Evolutionary conservation across 2,113 vertebrate species (phyloP).

Genomic region (Grammomys dolichurus): DNA sequence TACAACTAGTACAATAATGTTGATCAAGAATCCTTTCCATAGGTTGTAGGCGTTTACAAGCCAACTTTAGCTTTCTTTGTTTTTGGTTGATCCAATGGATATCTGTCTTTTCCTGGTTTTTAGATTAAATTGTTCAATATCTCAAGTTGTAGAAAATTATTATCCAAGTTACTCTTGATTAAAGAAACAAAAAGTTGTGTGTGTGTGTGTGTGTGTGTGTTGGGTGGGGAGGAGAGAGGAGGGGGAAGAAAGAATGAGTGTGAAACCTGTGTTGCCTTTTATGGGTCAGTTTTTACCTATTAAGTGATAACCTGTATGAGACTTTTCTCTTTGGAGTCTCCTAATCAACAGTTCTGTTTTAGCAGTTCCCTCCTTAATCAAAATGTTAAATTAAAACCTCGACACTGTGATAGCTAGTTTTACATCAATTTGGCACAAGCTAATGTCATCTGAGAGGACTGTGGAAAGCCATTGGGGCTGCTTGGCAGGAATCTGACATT

Average conservation of each 20-base stretch:
- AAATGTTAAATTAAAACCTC: constrained; percentile 34
- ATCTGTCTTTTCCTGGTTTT: neutral
- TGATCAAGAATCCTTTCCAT: neutral
- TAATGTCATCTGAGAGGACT: neutral
- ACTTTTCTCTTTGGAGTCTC: neutral
- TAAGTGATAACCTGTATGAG: neutral
- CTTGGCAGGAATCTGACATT: no score
- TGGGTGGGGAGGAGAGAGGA: no score
- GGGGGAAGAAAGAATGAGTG: neutral
- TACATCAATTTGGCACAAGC: neutral
- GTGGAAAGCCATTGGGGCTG: no score
- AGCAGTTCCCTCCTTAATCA: neutral
- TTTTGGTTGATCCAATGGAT: neutral
- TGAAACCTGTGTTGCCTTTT: neutral
- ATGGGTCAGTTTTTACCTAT: neutral
- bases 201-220: neutral
- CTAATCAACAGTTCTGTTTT: neutral
- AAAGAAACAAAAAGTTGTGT: neutral
- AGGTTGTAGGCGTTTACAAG: neutral
- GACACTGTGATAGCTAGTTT: neutral
- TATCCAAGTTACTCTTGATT: neutral
- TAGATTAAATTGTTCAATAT: neutral
- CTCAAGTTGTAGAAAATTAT: neutral
- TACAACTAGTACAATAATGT: neutral
- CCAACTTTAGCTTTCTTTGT: neutral